phyloP scores from a whole-genome alignment of 1,140 invertebrate species.

The Bombus pyrosoma region DNA sequence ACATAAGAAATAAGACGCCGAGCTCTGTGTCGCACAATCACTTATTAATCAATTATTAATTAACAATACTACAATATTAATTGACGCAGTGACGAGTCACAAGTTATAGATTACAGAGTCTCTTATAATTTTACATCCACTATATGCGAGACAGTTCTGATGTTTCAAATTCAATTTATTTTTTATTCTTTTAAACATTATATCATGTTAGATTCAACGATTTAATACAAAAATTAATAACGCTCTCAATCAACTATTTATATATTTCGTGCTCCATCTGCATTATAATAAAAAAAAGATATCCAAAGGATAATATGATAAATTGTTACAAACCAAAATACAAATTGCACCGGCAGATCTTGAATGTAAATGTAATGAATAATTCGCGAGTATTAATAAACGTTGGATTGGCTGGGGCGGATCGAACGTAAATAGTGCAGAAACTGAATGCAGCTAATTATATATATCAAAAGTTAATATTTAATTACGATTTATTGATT shows the following conservation, averaged over 20 bases:
- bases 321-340: not conserved
- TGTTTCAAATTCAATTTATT: no score
- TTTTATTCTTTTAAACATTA: not conserved
- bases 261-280: not conserved
- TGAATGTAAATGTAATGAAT: not conserved
- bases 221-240: not conserved
- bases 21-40: not conserved
- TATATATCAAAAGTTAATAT: constrained; percentile 28
- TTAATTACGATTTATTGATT: constrained; percentile 15
- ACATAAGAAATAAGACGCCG: not conserved
- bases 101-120: no score
- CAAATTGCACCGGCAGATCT: not conserved
- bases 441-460: not conserved
- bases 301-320: not conserved
- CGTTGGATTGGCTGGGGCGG: not conserved
- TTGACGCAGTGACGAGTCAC: no score
- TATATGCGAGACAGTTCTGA: no score
- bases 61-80: no score
- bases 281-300: no score
- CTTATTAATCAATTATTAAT: no score
- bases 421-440: not conserved
- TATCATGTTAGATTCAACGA: not conserved
- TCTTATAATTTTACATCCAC: no score
- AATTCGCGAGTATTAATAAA: not conserved
- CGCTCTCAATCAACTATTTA: not conserved